Evolutionary conservation across 1,140 invertebrate genomes (phyloP), one percentile per base, ranked within the genome.

Genomic region (Brachionus koreanus): DNA sequence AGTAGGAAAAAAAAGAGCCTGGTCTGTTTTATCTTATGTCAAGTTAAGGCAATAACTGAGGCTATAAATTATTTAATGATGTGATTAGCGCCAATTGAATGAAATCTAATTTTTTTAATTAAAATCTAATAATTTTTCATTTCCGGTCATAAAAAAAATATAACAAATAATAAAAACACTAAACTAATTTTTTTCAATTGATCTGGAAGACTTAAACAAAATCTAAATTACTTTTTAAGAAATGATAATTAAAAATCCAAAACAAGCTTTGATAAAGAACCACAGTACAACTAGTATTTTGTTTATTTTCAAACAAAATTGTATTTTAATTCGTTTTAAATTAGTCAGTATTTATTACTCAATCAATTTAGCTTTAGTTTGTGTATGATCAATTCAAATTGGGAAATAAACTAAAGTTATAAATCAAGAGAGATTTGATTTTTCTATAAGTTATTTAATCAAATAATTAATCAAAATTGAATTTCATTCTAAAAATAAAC

Each of bases 361-460:
- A 57, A 57, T 57, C 49, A 57, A 57, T 57, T 49, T 57, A 19
- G 49, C 16, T 19, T 19, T 7, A 57, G 49, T 57, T 57, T 57
- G 49, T 57, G 49, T 57, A 57, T 57, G 49, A 57, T 57, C 49
- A 19, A 16, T 57, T 57, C 49, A 57, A 7, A 57, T 57, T 16
- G 49, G 49, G 49, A 57, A 57, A 57, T 57, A 57, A 49, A 57
- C 9, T 19, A 57, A 19, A 57, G n/a, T 57, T 57, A 57, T 23
- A 57, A 57, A 57, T 57, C 49, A 57, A 57, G 49, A 57, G 49
- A 57, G 49, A 57, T 57, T 57, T 57, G 49, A 57, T 57, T 57
- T 57, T 57, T 57, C 9, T 57, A 16, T 57, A 5, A 57, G 49
- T 19, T 57, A 19, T 19, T 57, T 57, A 57, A 57, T 57, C 16